Percentiles rank a stretch among this genome's conserved stretches.
These are phyloP conservation scores for Florisuga fusca DNA, from an alignment of 2,797 vertebrate species.

Conservation along the genomic window DNA sequence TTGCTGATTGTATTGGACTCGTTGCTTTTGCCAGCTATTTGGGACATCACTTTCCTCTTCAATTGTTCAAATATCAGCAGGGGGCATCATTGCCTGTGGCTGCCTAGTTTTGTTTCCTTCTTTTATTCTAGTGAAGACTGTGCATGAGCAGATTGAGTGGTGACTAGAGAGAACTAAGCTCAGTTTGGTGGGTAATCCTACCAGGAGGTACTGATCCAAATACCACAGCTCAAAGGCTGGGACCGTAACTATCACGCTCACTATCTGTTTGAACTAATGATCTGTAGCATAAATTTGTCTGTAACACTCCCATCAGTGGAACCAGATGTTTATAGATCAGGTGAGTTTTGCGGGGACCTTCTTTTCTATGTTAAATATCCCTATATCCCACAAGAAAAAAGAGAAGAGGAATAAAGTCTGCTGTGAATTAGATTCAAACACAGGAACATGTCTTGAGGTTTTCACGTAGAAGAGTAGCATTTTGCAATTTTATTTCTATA, in stretches of 20 bases:
- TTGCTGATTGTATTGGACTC: not conserved
- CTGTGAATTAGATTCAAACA: not conserved
- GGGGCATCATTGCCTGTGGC: constrained; percentile 48
- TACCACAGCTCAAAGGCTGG: not conserved
- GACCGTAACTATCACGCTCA: not conserved
- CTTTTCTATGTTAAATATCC: not conserved
- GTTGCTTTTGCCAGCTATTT: not conserved
- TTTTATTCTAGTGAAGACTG: not conserved
- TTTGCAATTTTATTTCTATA: not conserved
- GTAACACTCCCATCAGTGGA: not conserved
- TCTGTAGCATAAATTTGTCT: not conserved
- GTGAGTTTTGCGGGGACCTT: not conserved
- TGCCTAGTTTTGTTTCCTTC: not conserved
- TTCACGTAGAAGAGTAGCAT: accelerated
- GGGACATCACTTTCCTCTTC: not conserved
- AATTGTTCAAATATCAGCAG: constrained; percentile 20
- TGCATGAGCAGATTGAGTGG: not conserved
- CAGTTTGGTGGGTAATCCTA: not conserved
- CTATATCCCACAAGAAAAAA: not conserved
- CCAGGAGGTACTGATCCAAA: not conserved
- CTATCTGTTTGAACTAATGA: not conserved
- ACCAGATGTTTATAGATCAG: not conserved
- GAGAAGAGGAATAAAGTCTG: not conserved
- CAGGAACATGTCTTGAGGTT: not conserved
- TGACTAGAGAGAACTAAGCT: not conserved